Conservation (phyloP, 2,113 vertebrate genomes). For the Poeciliopsis retropinna region DNA sequence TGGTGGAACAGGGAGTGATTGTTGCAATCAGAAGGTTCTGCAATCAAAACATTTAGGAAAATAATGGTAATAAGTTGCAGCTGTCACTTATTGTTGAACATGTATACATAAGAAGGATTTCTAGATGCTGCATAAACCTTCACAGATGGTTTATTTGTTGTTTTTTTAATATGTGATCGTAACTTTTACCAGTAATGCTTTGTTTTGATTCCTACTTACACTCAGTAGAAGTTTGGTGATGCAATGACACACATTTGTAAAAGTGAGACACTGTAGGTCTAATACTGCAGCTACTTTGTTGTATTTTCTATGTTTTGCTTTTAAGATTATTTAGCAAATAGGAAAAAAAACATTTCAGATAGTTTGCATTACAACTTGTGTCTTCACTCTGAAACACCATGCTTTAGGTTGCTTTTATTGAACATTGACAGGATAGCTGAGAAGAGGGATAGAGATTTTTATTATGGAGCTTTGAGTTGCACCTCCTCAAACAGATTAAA, state of each 20-base stretch:
- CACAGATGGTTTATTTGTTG: neutral
- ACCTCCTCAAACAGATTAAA: constrained; percentile 37
- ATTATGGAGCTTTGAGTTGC: constrained; percentile 21
- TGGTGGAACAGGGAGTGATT: constrained; percentile 33
- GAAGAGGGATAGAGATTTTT: constrained; percentile 13
- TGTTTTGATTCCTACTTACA: too few species aligned
- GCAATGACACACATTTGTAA: too few species aligned
- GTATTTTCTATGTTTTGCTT: neutral
- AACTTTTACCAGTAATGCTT: neutral
- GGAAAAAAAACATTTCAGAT: neutral
- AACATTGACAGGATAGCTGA: too few species aligned
- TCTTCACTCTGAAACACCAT: too few species aligned
- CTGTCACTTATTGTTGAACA: constrained; percentile 12
- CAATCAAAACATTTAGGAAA: constrained; percentile 13
- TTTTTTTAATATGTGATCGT: neutral
- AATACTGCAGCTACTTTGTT: neutral
- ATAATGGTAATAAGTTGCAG: constrained; percentile 27
- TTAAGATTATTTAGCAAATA: neutral
- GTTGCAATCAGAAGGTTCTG: constrained; percentile 31
- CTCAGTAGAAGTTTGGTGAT: too few species aligned
- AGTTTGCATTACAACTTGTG: neutral
- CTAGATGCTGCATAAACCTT: neutral
- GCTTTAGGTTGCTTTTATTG: too few species aligned
- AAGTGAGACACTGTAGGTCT: too few species aligned
- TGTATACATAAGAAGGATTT: too few species aligned